These are phyloP conservation scores for Buathra laborator DNA, from an alignment of 2,888 invertebrate species.

Conservation along the genomic window DNA sequence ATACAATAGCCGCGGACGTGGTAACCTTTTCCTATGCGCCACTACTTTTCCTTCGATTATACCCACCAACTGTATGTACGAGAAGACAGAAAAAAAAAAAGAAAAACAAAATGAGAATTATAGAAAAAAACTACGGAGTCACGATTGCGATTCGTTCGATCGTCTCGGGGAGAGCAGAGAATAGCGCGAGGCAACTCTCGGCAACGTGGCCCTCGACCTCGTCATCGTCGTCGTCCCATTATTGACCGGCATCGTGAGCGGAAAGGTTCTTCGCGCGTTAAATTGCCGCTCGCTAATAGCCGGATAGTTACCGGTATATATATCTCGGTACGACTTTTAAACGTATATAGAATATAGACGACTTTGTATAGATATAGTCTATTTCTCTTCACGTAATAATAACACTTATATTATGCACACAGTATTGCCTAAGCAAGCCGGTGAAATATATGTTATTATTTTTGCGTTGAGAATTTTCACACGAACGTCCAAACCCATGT, in stretches of 20 bases:
- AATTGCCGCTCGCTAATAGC: slow-evolving; percentile 14
- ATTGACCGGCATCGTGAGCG: slow-evolving; percentile 32
- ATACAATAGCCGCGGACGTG: slow-evolving; percentile 9
- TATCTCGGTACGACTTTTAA: no score
- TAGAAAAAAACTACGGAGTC: slow-evolving; percentile 4
- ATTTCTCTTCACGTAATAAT: slow-evolving; percentile 30
- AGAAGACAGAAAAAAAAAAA: background rate
- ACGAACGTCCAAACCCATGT: slow-evolving; percentile 41
- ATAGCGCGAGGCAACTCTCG: background rate
- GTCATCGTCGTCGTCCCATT: slow-evolving; percentile 38
- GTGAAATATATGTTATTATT: slow-evolving; percentile 4
- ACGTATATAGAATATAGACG: no score
- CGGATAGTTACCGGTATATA: background rate
- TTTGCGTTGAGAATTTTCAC: slow-evolving; percentile 51
- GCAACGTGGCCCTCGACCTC: slow-evolving; percentile 20
- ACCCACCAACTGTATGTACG: background rate
- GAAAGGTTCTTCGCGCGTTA: slow-evolving; percentile 53
- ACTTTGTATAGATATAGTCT: background rate
- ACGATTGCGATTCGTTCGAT: slow-evolving; percentile 10
- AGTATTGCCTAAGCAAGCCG: slow-evolving; percentile 11
- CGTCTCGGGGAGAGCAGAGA: background rate
- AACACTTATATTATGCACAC: slow-evolving; percentile 15
- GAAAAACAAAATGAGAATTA: background rate
- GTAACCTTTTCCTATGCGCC: slow-evolving; percentile 5
- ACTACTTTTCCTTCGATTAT: background rate